Evolutionary conservation across 2,797 vertebrate species (phyloP).

Genomic region (Lutjanus argentimaculatus): DNA sequence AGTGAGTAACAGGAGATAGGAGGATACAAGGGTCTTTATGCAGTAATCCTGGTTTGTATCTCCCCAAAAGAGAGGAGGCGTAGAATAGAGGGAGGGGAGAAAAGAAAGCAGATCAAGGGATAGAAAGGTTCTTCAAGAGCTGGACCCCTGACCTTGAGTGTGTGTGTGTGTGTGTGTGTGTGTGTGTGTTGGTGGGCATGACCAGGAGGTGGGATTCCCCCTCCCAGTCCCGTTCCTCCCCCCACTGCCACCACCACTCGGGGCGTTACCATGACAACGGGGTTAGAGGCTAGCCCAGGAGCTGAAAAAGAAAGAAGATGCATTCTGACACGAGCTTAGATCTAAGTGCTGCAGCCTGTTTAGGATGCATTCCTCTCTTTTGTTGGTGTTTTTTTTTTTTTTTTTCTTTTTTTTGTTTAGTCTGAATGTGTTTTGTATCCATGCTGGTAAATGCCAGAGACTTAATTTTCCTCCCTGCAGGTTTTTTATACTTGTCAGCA

Average conservation of each 20-base stretch:
- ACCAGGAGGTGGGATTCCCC: neutral
- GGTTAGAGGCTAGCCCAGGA: slow-evolving; percentile 67
- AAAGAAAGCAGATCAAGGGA: slow-evolving; percentile 58
- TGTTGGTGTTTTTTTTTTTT: slow-evolving; percentile 29
- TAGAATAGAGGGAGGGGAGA: slow-evolving; percentile 23
- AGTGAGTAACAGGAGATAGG: slow-evolving; percentile 58
- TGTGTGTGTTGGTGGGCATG: neutral
- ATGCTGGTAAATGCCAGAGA: slow-evolving; percentile 34
- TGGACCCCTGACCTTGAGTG: slow-evolving; percentile 58
- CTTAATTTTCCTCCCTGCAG: slow-evolving; percentile 38
- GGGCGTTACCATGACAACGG: slow-evolving; percentile 72
- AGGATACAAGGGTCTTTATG: slow-evolving; percentile 62
- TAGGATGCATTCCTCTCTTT: slow-evolving; percentile 50
- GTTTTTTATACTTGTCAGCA: slow-evolving; percentile 49
- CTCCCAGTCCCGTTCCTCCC: slow-evolving; percentile 7
- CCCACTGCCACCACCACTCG: slow-evolving; percentile 32
- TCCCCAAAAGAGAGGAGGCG: slow-evolving; percentile 35
- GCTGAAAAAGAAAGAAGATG: slow-evolving; percentile 64
- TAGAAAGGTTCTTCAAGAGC: slow-evolving; percentile 39
- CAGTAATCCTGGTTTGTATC: slow-evolving; percentile 65
- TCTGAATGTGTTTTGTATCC: slow-evolving; percentile 39
- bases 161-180: slow-evolving; percentile 36
- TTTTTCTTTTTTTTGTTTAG: neutral
- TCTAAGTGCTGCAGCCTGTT: slow-evolving; percentile 59
- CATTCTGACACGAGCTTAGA: slow-evolving; percentile 64